Percentiles rank a stretch among this genome's conserved stretches.
Conservation (phyloP, 2,113 vertebrate genomes). For the Indri indri region DNA sequence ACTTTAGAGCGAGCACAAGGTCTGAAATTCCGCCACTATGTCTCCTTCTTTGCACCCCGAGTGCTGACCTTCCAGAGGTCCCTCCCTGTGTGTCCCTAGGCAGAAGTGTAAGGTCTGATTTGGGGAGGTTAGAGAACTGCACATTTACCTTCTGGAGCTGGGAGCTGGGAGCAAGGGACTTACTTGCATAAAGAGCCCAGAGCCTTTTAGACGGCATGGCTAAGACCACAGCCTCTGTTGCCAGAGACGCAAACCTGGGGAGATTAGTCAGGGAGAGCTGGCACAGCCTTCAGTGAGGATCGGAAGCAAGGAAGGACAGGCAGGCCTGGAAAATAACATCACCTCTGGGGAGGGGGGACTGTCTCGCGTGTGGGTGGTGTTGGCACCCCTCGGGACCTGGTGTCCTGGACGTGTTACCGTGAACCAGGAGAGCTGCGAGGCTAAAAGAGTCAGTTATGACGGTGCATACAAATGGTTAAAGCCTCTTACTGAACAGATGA, state of each 20-base stretch:
- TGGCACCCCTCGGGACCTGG: background rate
- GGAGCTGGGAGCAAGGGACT: background rate
- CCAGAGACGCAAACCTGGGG: background rate
- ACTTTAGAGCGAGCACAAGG: background rate
- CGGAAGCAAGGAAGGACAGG: background rate
- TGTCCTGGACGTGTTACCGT: rapidly evolving
- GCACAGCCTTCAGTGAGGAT: background rate
- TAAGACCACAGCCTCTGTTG: background rate
- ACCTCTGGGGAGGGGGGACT: background rate
- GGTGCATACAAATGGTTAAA: background rate
- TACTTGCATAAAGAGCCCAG: background rate
- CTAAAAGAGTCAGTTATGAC: background rate
- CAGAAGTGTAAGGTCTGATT: background rate
- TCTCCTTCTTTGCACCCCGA: background rate
- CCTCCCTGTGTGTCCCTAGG: too few relatives aligned
- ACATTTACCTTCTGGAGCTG: background rate
- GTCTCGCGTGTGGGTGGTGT: rapidly evolving
- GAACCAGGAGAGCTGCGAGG: background rate
- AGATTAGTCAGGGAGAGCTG: background rate
- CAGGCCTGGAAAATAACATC: background rate
- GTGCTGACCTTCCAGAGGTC: background rate
- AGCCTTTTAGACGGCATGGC: background rate
- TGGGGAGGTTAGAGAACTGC: background rate
- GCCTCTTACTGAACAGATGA: background rate
- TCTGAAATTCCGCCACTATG: rapidly evolving